A percentile compares a stretch with the other conserved stretches of the same genome.
Conservation (phyloP, 2,113 vertebrate genomes). For the Lophius piscatorius region DNA sequence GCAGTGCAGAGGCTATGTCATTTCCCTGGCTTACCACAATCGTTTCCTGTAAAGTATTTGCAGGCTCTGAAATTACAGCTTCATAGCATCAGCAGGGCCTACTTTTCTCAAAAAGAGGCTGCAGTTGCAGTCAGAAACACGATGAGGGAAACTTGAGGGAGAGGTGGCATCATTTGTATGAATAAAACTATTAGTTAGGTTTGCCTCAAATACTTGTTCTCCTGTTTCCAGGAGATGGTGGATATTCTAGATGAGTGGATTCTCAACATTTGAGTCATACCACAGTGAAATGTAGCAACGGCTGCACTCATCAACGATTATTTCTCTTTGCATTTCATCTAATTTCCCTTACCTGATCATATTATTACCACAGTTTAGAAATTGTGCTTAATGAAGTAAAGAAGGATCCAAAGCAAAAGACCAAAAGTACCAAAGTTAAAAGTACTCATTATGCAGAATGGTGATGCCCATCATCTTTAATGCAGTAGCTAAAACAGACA, state of each 20-base stretch:
- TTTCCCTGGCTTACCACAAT: conserved; percentile 78
- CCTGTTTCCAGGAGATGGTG: no score
- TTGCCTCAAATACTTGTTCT: conserved; percentile 1
- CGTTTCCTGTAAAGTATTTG: conserved; percentile 79
- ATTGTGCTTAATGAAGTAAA: no score
- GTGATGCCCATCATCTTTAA: no score
- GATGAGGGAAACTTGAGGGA: conserved; percentile 20
- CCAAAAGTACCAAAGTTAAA: no score
- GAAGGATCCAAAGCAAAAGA: no score
- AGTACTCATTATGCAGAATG: no score
- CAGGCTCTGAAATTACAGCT: conserved; percentile 74
- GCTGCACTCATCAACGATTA: no score
- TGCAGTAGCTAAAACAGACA: no score
- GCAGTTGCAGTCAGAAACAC: conserved; percentile 52
- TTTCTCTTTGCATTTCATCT: no score
- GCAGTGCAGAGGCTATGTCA: conserved; percentile 55
- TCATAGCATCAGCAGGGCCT: conserved; percentile 34
- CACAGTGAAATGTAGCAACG: conserved; percentile 12
- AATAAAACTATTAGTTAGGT: conserved; percentile 14
- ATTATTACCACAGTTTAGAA: no score
- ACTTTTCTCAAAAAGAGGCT: conserved; percentile 14
- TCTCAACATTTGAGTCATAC: conserved; percentile 26
- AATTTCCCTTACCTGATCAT: no score
- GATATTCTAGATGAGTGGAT: conserved; percentile 10
- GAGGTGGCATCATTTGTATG: conserved; percentile 32